These are phyloP conservation scores for Ambastaia sidthimunki DNA, from an alignment of 2,797 vertebrate species.

Conservation along the genomic window DNA sequence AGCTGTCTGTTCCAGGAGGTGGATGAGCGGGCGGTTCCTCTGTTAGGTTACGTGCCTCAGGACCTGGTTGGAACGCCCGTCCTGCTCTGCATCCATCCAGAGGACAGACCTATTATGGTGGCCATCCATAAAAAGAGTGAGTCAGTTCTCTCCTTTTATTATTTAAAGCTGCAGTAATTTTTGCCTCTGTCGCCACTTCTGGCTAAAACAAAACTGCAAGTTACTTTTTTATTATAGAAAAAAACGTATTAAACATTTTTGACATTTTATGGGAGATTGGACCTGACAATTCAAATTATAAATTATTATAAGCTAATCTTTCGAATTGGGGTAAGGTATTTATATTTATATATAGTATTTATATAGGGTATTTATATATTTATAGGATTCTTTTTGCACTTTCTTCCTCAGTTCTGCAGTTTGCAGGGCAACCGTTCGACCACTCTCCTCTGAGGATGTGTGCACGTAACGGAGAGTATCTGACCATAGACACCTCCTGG, in stretches of 20 bases:
- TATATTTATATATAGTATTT: no score
- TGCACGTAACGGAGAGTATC: constrained; percentile 87
- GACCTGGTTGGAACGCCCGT: constrained; percentile 88
- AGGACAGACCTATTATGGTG: constrained; percentile 88
- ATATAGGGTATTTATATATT: background rate
- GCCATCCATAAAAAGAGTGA: constrained; percentile 92
- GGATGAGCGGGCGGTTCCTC: constrained; percentile 88
- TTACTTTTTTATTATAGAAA: no score
- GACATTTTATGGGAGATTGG: background rate
- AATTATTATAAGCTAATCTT: no score
- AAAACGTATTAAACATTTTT: no score
- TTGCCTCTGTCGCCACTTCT: no score
- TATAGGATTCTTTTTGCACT: background rate
- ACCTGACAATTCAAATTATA: no score
- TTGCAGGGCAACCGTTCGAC: constrained; percentile 88
- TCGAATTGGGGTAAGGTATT: no score
- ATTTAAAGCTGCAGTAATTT: no score
- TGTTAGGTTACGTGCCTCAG: constrained; percentile 90
- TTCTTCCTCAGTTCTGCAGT: constrained; percentile 82
- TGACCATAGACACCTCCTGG: constrained; percentile 95
- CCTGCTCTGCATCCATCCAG: constrained; percentile 88
- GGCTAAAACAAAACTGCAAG: no score
- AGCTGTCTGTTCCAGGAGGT: constrained; percentile 95
- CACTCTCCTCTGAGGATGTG: constrained; percentile 89
- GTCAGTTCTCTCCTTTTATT: constrained; percentile 49